phyloP scores from a whole-genome alignment of 2,113 vertebrate species.

The Hystrix brachyura region DNA sequence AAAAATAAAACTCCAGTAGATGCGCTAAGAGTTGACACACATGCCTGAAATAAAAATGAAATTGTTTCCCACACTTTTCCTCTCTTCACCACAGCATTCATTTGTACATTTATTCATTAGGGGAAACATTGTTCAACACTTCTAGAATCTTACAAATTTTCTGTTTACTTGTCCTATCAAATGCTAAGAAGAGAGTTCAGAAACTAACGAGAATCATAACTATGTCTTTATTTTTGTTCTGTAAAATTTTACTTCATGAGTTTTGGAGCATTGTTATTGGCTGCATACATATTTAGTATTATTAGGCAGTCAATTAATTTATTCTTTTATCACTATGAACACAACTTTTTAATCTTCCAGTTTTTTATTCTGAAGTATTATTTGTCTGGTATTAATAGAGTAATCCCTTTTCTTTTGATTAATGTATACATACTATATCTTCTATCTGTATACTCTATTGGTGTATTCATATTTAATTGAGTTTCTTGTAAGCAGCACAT shows the following conservation, averaged over 20 bases:
- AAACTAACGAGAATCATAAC: not conserved
- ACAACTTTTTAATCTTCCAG: too few relatives aligned
- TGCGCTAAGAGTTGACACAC: too few relatives aligned
- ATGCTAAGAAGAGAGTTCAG: not conserved
- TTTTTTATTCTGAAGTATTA: not conserved
- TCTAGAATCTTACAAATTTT: not conserved
- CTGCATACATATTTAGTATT: not conserved
- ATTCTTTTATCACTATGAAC: not conserved
- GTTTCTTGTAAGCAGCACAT: not conserved
- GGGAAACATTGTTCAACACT: too few relatives aligned
- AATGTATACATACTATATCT: not conserved
- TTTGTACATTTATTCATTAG: not conserved
- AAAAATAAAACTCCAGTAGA: too few relatives aligned
- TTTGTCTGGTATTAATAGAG: not conserved
- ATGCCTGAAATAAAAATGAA: not conserved
- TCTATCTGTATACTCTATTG: not conserved
- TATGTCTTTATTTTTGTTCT: not conserved
- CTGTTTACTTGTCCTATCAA: not conserved
- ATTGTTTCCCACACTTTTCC: too few relatives aligned
- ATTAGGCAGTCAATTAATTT: not conserved
- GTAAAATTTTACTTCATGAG: not conserved
- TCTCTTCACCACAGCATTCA: not conserved
- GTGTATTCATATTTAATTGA: not conserved
- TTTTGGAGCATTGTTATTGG: not conserved
- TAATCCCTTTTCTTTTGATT: not conserved